phyloP scores from a whole-genome alignment of 2,888 invertebrate species.

The Leptinotarsa tumamoca region DNA sequence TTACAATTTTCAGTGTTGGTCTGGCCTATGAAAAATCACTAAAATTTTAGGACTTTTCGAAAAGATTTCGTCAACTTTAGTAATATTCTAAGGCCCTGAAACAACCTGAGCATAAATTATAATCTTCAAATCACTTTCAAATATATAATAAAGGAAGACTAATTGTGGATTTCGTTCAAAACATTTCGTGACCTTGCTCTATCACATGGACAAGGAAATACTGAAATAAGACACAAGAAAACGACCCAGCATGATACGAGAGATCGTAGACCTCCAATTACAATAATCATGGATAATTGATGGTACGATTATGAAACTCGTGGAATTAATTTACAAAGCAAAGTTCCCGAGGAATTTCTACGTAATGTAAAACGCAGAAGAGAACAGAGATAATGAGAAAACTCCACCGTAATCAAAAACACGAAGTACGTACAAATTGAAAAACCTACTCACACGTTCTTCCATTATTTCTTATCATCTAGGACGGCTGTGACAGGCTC shows the following conservation, averaged over 20 bases:
- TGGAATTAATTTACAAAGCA: background rate
- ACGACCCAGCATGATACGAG: background rate
- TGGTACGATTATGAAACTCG: background rate
- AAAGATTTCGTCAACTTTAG: no score
- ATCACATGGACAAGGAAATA: background rate
- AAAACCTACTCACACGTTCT: no score
- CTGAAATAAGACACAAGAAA: background rate
- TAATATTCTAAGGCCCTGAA: no score
- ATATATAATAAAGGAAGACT: no score
- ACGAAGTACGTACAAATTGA: background rate
- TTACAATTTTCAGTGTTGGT: no score
- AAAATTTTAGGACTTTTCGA: no score
- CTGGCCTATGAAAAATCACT: no score
- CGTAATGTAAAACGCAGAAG: background rate
- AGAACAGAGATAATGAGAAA: slow-evolving; percentile 12
- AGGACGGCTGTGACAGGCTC: no score
- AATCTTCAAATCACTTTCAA: no score
- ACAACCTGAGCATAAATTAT: no score
- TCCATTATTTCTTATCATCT: no score
- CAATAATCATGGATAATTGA: slow-evolving; percentile 8
- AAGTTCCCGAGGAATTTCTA: background rate
- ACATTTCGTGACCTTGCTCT: slow-evolving; percentile 1
- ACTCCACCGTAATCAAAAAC: background rate
- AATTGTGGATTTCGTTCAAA: background rate
- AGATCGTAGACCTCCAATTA: slow-evolving; percentile 9